Conservation (phyloP, 2,113 vertebrate species). For the Cyprinodon tularosa region DNA sequence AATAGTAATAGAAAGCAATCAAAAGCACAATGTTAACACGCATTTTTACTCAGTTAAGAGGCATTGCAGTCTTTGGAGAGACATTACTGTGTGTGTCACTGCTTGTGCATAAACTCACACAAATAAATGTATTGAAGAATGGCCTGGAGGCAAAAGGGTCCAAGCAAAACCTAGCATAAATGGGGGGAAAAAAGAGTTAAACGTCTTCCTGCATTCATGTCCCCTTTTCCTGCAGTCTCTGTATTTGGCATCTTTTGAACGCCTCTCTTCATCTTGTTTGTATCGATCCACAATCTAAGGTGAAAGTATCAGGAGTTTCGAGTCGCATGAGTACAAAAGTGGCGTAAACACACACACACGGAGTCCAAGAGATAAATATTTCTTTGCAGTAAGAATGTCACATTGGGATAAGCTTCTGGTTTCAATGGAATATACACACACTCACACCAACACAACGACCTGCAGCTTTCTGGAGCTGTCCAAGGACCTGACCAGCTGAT, state of each 20-base stretch:
- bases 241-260: constrained; percentile 41
- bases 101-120: constrained; percentile 25
- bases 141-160: constrained; percentile 17
- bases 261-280: constrained; percentile 34
- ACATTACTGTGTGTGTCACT: constrained; percentile 14
- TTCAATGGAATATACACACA: background rate
- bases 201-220: constrained; percentile 20
- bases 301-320: constrained; percentile 38
- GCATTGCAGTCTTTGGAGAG: constrained; percentile 16
- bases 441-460: constrained; percentile 2
- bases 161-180: constrained; percentile 5
- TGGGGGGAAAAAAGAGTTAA: background rate
- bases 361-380: constrained; percentile 29
- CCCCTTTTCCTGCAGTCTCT: constrained; percentile 19
- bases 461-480: constrained; percentile 39
- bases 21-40: constrained; percentile 1
- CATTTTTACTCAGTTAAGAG: constrained; percentile 11
- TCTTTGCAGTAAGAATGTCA: constrained; percentile 29
- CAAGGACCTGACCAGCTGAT: constrained; percentile 52
- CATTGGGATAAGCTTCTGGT: constrained; percentile 11
- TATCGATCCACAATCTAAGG: constrained; percentile 43
- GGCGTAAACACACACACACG: constrained; percentile 5
- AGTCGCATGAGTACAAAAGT: constrained; percentile 4
- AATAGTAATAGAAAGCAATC: constrained; percentile 8
- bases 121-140: constrained; percentile 34